A percentile compares a stretch with the other conserved stretches of the same genome.
phyloP scores from a whole-genome alignment of 1,140 invertebrate species.

The Orussus abietinus region DNA sequence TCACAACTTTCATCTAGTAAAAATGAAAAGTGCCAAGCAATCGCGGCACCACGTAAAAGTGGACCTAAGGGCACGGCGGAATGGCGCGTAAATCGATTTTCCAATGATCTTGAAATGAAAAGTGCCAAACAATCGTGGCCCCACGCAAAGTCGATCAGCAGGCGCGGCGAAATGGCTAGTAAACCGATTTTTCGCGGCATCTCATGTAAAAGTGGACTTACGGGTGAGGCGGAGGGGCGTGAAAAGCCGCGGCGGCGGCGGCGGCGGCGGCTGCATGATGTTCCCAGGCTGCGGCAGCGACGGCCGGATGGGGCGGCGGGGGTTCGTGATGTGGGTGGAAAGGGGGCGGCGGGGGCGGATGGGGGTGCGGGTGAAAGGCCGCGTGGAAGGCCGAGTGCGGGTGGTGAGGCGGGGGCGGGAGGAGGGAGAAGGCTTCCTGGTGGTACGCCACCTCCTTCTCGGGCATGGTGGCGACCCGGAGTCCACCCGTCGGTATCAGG shows the following conservation, averaged over 20 bases:
- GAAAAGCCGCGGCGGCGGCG: conserved; percentile 38
- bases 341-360: conserved; percentile 41
- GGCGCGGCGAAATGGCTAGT: background rate
- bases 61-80: background rate
- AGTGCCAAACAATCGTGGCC: background rate
- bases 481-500: no score
- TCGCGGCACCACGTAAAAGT: background rate
- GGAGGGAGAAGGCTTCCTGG: conserved; percentile 46
- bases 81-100: background rate
- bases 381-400: conserved; percentile 50
- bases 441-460: conserved; percentile 53
- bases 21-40: no score
- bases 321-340: conserved; percentile 42
- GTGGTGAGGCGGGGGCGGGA: conserved; percentile 46
- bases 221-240: conserved; percentile 45
- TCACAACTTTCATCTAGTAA: no score
- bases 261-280: conserved; percentile 46
- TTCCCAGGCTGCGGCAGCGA: conserved; percentile 43
- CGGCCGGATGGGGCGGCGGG: conserved; percentile 31
- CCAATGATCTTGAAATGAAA: background rate
- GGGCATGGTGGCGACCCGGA: no score
- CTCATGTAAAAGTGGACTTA: conserved; percentile 30
- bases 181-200: background rate
- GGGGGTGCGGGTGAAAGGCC: conserved; percentile 46
- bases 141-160: background rate